These are phyloP conservation scores for Megalopta genalis DNA, from an alignment of 1,140 invertebrate genomes.

Conservation along the genomic window DNA sequence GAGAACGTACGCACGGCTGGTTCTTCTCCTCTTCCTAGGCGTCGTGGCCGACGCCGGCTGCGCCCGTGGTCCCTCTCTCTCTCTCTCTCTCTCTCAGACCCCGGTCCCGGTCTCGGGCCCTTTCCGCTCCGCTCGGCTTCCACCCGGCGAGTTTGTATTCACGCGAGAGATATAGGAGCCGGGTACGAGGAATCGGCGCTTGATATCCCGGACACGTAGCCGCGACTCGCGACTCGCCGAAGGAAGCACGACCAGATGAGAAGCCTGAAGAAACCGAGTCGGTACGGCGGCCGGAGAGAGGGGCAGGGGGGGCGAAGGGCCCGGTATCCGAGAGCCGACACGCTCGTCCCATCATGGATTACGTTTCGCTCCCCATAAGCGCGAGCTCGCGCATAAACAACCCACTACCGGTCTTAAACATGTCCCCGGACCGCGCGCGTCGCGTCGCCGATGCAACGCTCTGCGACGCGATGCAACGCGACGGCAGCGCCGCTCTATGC, in stretches of 20 bases:
- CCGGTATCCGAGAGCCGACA: constrained; percentile 20
- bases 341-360: constrained; percentile 50
- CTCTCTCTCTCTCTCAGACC: no score
- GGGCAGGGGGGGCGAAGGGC: not conserved
- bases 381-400: constrained; percentile 69
- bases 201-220: constrained; percentile 71
- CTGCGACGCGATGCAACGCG: constrained; percentile 2
- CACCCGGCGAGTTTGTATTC: constrained; percentile 56
- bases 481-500: constrained; percentile 22
- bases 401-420: constrained; percentile 71
- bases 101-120: not conserved
- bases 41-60: constrained; percentile 17
- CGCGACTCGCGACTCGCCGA: constrained; percentile 46
- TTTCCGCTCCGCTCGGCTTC: not conserved
- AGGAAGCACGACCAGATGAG: constrained; percentile 37
- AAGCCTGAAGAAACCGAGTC: constrained; percentile 43
- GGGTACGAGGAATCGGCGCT: constrained; percentile 65
- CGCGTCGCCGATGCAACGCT: no score
- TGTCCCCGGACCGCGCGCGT: constrained; percentile 47
- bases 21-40: constrained; percentile 39
- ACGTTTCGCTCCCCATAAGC: constrained; percentile 61
- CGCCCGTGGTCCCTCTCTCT: not conserved
- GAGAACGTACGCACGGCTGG: constrained; percentile 10
- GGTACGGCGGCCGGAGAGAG: not conserved
- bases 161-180: constrained; percentile 48